Evolutionary conservation across 2,113 vertebrate genomes (phyloP).

Genomic region (Ifrita kowaldi): DNA sequence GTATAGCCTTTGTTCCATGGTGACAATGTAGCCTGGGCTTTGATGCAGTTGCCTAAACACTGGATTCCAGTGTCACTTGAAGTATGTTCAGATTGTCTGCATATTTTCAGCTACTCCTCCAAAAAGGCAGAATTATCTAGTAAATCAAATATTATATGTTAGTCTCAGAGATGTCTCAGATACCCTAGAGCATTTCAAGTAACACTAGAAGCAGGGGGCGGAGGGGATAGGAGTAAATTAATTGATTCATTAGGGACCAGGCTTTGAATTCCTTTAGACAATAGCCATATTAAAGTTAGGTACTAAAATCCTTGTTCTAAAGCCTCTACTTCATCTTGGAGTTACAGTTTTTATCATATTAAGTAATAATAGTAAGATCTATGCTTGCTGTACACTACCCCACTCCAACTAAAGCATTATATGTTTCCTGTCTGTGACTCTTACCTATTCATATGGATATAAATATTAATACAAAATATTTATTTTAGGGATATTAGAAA

Average conservation of each 20-base stretch:
- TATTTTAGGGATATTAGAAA: neutral
- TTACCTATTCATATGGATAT: neutral
- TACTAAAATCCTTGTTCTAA: neutral
- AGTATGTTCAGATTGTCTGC: neutral
- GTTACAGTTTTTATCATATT: neutral
- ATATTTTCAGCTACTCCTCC: neutral
- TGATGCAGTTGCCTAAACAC: neutral
- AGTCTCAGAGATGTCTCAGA: neutral
- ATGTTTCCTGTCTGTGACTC: neutral
- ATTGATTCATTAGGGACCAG: neutral
- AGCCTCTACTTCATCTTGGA: neutral
- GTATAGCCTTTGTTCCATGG: neutral
- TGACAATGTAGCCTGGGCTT: neutral
- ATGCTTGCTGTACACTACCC: neutral
- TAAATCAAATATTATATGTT: neutral
- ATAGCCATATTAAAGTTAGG: neutral
- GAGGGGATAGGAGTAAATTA: fast-evolving
- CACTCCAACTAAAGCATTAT: neutral
- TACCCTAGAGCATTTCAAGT: neutral
- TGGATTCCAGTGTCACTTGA: neutral
- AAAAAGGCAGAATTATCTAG: neutral
- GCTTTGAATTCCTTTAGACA: neutral
- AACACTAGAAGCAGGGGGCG: fast-evolving
- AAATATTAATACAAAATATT: neutral
- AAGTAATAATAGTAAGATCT: neutral